Evolutionary conservation across 2,113 vertebrate species (phyloP), one percentile per base, ranked within the genome.

Genomic region (Macheiramphus alcinus): DNA sequence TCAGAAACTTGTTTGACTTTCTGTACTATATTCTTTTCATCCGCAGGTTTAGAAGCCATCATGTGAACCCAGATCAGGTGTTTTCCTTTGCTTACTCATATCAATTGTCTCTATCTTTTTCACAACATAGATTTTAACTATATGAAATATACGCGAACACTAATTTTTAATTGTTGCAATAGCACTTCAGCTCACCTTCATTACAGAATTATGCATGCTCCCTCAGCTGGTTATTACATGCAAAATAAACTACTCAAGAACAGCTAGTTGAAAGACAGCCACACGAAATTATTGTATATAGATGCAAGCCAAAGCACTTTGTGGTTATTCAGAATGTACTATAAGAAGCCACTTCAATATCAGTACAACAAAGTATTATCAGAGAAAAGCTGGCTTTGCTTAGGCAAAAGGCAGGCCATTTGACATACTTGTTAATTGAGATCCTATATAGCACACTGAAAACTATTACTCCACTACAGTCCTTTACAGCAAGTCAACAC

Each of bases 341-440:
- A 16, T 14, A 42, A 66, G 52, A 29, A 47, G 55, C 8, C 22
- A 55, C 16, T 73, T 55, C 18, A 47, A 42, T 73, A 34, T 11
- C 1, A 4, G 17, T 48, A 67, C 40, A 55, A 53, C 16, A 25
- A 0, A 0, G 52, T 31, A 23, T 22, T 29, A 61, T 22, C 19
- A 67, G 59, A 55, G 66, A 48, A 83, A 78, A 72, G 15, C 31
- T 72, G 45, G 21, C 45, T 72, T 78, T 72, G 13, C 38, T 2
- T 2, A 62, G 53, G 40, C n/a, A 73, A 38, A 89, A 48, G n/a
- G 53, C 67, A 73, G 26, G 14, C 9, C 40, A 55, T 26, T 34
- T 67, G 20, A 56, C 4, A 11, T 29, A 61, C 11, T 61, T 73
- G 52, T 55, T 85, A 62, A 67, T 34, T 27, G 67, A 62, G 19